Evolutionary conservation across 2,888 invertebrate species (phyloP).

Genomic region (Chrysodeixis includens): DNA sequence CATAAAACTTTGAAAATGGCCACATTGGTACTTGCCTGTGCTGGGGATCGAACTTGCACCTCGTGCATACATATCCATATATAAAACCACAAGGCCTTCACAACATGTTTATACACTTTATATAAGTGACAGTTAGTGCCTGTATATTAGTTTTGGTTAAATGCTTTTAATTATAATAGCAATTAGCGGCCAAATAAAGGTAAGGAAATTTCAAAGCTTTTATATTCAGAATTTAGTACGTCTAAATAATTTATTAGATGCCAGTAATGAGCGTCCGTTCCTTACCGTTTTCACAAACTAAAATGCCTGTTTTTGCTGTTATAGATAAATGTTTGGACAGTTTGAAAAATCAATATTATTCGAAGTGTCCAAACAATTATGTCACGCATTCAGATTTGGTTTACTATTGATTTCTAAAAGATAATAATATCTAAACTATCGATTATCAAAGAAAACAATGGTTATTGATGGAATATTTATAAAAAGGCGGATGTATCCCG

Average conservation of each 20-base stretch:
- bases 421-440: slow-evolving; percentile 13
- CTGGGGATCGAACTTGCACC: no score
- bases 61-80: no score
- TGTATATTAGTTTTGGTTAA: no score
- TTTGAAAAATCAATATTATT: slow-evolving; percentile 1
- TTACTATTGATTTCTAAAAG: slow-evolving; percentile 12
- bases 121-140: no score
- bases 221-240: neutral
- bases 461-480: slow-evolving; percentile 29
- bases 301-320: neutral
- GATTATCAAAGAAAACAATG: slow-evolving; percentile 43
- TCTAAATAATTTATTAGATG: no score
- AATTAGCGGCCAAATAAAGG: no score
- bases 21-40: no score
- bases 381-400: slow-evolving; percentile 29
- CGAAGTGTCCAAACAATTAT: slow-evolving; percentile 21
- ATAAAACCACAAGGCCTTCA: no score
- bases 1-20: no score
- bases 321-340: neutral
- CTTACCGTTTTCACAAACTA: neutral
- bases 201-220: no score
- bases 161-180: no score
- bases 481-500: slow-evolving; percentile 18
- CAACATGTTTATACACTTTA: no score
- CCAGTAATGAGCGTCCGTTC: neutral